These are phyloP conservation scores for Petromus typicus DNA, from an alignment of 2,113 vertebrate species.

Conservation along the genomic window DNA sequence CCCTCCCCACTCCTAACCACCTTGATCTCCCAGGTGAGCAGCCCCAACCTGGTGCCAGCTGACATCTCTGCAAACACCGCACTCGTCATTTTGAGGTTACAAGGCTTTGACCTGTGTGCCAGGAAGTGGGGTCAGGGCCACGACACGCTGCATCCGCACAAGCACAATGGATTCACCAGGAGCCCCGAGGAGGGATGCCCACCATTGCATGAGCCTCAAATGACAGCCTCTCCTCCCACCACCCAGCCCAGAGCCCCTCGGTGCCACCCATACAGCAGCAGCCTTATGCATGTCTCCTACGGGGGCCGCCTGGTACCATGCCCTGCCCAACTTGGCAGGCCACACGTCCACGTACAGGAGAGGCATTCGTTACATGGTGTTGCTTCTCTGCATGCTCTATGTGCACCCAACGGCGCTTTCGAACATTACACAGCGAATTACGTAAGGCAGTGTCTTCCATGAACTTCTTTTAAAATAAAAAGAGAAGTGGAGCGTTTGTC, in stretches of 20 bases:
- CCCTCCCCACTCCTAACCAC: neutral
- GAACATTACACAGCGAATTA: neutral
- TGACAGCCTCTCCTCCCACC: neutral
- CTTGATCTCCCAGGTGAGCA: no score
- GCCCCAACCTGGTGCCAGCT: neutral
- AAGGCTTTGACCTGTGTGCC: no score
- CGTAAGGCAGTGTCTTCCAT: neutral
- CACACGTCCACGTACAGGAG: neutral
- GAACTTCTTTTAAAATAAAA: neutral
- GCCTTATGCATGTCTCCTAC: neutral
- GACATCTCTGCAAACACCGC: neutral
- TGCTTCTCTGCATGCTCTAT: neutral
- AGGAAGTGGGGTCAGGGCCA: neutral
- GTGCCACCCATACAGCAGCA: neutral
- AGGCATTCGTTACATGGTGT: neutral
- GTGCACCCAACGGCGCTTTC: neutral
- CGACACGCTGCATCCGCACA: neutral
- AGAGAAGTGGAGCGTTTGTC: neutral
- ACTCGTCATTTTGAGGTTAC: neutral
- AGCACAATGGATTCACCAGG: neutral
- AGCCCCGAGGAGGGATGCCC: neutral
- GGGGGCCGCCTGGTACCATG: fast-evolving
- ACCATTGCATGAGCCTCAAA: fast-evolving
- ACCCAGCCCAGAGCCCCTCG: neutral
- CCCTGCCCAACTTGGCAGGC: fast-evolving